Evolutionary conservation across 1,140 invertebrate species (phyloP), one percentile per base, ranked within the genome.

Genomic region (Meloidogyne floridensis): DNA sequence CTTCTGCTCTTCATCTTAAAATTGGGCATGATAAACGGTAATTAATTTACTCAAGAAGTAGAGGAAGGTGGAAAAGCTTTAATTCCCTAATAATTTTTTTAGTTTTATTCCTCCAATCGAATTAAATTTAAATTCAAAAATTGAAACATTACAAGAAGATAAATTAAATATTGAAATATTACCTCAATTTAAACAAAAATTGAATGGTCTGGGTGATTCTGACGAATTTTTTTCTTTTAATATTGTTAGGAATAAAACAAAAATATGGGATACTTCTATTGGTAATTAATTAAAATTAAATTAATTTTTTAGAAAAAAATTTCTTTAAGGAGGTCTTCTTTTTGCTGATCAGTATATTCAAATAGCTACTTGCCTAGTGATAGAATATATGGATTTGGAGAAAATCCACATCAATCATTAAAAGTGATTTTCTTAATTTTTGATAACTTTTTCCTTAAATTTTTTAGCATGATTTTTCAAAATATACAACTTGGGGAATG

Each of bases 311-410:
- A 43, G 32, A 80, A 32, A 13, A 43, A 53, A 10, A 20, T 75
- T 11, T 43, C 15, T 18, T 74, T 53, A 83, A 71, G 88, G 90
- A 1, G 86, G 89, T 13, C 84, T 93, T 11, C 86, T 91, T 6
- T 94, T 94, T 85, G 92, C 94, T 0, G 93, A 96, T 89, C 94
- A 96, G 87, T 95, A 95, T 89, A 91, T 96, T 3, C 94, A 96
- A 91, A 91, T 96, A 13, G 94, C 93, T 3, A 92, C 93, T 0
- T 87, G 92, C 93, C 94, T 0, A 93, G 94, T 0, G 83, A 85
- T 15, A 93, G 94, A 83, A 92, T 96, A 83, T 97, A 95, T 91
- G 95, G 95, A 5, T 91, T 96, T 82, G 95, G 95, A 13, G 92
- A 93, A 93, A 94, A 91, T 93, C 93, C 89, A 71, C 88, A 89